These are phyloP conservation scores for Matsumurasca onukii DNA, from an alignment of 1,140 invertebrate genomes.

Conservation along the genomic window DNA sequence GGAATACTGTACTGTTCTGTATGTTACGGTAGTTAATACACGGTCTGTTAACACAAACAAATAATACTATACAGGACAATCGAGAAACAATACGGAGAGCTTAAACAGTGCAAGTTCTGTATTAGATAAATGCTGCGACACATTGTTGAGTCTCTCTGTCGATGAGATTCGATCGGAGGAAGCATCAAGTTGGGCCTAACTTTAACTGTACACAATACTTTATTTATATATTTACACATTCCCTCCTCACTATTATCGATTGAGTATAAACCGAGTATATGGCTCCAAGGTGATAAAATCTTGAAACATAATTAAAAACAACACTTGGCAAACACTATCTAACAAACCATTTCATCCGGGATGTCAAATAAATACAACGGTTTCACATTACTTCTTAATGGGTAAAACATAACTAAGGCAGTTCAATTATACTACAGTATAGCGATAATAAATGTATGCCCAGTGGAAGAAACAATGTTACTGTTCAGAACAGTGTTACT, in stretches of 20 bases:
- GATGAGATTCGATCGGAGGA: slow-evolving; percentile 32
- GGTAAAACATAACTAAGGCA: not conserved
- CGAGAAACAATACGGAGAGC: not conserved
- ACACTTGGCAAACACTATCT: slow-evolving; percentile 7
- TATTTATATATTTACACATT: slow-evolving; percentile 35
- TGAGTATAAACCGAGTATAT: slow-evolving; percentile 10
- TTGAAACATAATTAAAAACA: slow-evolving; percentile 27
- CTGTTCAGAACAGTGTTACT: no score
- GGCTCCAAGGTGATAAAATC: slow-evolving; percentile 15
- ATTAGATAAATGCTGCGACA: not conserved
- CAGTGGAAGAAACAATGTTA: no score
- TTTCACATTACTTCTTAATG: not conserved
- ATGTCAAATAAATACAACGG: not conserved
- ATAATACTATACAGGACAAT: slow-evolving; percentile 13
- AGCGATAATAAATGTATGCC: not conserved
- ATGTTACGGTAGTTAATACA: slow-evolving; percentile 4
- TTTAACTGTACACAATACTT: slow-evolving; percentile 23
- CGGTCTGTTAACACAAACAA: slow-evolving; percentile 13
- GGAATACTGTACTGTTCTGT: slow-evolving; percentile 16
- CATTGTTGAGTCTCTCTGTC: not conserved
- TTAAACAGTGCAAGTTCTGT: slow-evolving; percentile 14
- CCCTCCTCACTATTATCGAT: not conserved
- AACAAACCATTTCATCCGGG: slow-evolving; percentile 9
- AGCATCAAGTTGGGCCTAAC: slow-evolving; percentile 34
- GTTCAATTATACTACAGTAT: not conserved